Percentiles rank a stretch among this genome's conserved stretches.
These are phyloP conservation scores for Cyclargus thomasi DNA, from an alignment of 1,140 invertebrate genomes.

Conservation along the genomic window DNA sequence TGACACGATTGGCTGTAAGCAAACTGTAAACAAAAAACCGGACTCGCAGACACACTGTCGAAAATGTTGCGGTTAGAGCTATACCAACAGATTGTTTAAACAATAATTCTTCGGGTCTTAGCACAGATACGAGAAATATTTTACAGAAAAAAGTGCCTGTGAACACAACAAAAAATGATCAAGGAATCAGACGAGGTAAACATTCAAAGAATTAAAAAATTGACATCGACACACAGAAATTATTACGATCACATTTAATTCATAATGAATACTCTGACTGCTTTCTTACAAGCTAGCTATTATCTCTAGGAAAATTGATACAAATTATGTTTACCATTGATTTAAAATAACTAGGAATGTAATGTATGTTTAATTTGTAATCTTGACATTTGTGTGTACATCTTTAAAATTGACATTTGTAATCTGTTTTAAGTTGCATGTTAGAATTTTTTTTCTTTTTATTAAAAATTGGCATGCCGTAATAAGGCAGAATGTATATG, in stretches of 20 bases:
- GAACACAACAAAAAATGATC: neutral
- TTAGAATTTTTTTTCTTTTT: too few relatives aligned
- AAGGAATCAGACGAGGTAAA: neutral
- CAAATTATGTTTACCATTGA: neutral
- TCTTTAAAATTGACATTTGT: too few relatives aligned
- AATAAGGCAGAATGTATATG: too few relatives aligned
- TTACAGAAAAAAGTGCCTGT: neutral
- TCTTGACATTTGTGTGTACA: too few relatives aligned
- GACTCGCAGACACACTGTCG: neutral
- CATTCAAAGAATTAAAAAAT: neutral
- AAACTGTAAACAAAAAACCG: conserved; percentile 10
- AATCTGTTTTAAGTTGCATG: too few relatives aligned
- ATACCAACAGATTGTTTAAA: neutral
- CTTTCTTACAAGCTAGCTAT: too few relatives aligned
- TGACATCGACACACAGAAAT: neutral
- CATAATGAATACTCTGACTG: too few relatives aligned
- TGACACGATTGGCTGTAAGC: neutral
- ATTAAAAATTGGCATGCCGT: too few relatives aligned
- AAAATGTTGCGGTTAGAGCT: neutral
- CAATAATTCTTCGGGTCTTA: neutral
- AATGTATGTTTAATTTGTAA: too few relatives aligned
- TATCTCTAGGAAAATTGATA: too few relatives aligned
- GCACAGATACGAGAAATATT: neutral
- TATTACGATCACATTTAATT: neutral
- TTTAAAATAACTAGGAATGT: too few relatives aligned